Base-by-base conservation (phyloP, 2,888 invertebrate species). In the Saturnia japonica region DNA sequence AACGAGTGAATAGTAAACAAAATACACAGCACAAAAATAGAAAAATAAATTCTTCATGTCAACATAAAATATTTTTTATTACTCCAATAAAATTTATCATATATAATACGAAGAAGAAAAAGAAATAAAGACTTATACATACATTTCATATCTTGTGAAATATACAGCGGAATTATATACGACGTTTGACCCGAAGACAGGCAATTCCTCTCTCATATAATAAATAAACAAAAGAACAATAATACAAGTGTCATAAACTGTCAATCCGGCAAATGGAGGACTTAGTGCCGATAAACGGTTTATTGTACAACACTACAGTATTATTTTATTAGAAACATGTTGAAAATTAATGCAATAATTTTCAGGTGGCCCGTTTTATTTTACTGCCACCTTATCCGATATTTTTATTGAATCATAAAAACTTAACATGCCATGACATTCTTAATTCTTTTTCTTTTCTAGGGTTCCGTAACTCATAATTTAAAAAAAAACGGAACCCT, bases 231-330 rank as follows among this genome's bases (percentile, higher is more conserved):
- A 73, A 71, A 76, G 76, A 72, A 76, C 74, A 77, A 74, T 74
- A 74, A 78, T 77, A 76, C 75, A 76, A 77, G 72, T 71, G 73
- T 72, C 78, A 79, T 82, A 81, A 80, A 82, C 73, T 75, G 76
- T 76, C 84, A 86, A 87, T 87, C 85, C 78, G 75, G 77, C 78
- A 84, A 83, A 86, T 86, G 85, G 85, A 86, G 74, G 73, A 73
- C 79, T 81, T 77, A 85, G 80, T 81, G 77, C 72, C 85, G 74
- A 84, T 85, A 85, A 86, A 82, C 74, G 74, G 74, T 85, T 86
- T 85, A 84, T 79, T 67, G 75, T 74, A 75, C 77, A 73, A 75
- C 70, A 76, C 73, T 73, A 76, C 77, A 75, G 72, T 74, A 75
- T 75, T 73, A 74, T 75, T 80, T 78, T 79, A 76, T 78, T 77